Base-by-base conservation (phyloP, 2,113 vertebrate genomes). In the Rattus norvegicus region DNA sequence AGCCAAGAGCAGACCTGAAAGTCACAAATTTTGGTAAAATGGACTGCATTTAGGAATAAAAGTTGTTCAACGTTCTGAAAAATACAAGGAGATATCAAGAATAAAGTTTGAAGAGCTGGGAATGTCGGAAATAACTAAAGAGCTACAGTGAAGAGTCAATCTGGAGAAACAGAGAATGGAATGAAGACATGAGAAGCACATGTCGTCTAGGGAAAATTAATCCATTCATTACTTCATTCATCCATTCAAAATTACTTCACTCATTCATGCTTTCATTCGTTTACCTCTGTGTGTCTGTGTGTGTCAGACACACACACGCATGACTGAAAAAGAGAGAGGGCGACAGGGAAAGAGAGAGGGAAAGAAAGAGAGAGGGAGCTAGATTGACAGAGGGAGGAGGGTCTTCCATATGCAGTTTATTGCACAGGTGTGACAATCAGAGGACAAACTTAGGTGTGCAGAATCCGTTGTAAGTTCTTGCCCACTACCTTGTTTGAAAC, bases 381-480 rank as follows among this genome's bases (percentile, higher is more conserved):
- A n/a, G n/a, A n/a, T n/a, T n/a, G n/a, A n/a, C n/a, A n/a, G n/a
- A n/a, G n/a, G n/a, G n/a, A n/a, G n/a, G n/a, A 19, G 16, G 73
- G 28, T 7, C 7, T 79, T 52, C n/a, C 11, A 83, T 59, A 12
- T 61, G 80, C 4, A 24, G 12, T n/a, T 81, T 10, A 59, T 22
- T 83, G 30, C 1, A 81, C 33, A 81, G 12, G 5, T 56, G 4
- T n/a, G 19, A 10, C 9, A 20, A 56, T 54, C 49, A 80, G 77
- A n/a, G 4, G 19, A 20, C 30, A 80, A 80, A 30, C 9, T 59
- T 10, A 26, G 33, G 36, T 39, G 9, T 83, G 39, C 20, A 61
- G 39, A 33, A 4, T 61, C 20, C 24, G 0, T 20, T 39, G 1
- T 39, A 6, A 12, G 2, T 39, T 20, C 5, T 39, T n/a, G 7